Evolutionary conservation across 2,888 invertebrate species (phyloP), one percentile per base, ranked within the genome.

Genomic region (Lomographa bimaculata): DNA sequence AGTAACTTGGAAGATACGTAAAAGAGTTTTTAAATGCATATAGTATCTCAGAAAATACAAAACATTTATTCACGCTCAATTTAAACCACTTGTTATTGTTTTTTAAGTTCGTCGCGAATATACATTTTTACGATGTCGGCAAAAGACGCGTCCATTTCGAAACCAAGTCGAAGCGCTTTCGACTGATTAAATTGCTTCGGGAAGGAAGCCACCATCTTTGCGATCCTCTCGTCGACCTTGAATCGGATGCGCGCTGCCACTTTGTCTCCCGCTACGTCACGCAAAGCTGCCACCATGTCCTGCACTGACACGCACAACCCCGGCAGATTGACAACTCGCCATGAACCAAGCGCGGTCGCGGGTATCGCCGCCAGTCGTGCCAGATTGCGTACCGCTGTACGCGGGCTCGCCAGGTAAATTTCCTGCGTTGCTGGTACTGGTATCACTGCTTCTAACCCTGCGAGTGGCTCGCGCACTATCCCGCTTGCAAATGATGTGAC

Each of bases 401-500:
- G 52, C 23, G 87, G 83, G 28, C 85, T 79, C 10, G 75, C 57
- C 44, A 86, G 46, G 81, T 79, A 86, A 38, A 85, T 10, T 23
- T 65, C 58, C 43, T 66, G 70, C n/a, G 65, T 65, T 9, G 51
- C 47, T 6, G 55, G 52, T 21, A 86, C 85, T 0, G 86, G 86
- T 21, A 77, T 69, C 21, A 57, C 40, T 1, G 72, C 64, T 11
- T 33, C 39, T 11, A 54, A 41, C 1, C 83, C 81, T 1, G 65
- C 61, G 33, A 87, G 55, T 7, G 86, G 82, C 43, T 84, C 84
- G 8, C 87, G 71, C 18, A 87, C 60, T n/a, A 85, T 59, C 1
- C 76, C 81, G 54, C 84, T 84, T 1, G 77, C 87, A 40, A 77
- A 87, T 21, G 84, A 84, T n/a, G 87, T 82, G 19, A 85, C 73